Conservation (phyloP, 2,797 vertebrate genomes). For the Sternarchorhynchus goeldii region DNA sequence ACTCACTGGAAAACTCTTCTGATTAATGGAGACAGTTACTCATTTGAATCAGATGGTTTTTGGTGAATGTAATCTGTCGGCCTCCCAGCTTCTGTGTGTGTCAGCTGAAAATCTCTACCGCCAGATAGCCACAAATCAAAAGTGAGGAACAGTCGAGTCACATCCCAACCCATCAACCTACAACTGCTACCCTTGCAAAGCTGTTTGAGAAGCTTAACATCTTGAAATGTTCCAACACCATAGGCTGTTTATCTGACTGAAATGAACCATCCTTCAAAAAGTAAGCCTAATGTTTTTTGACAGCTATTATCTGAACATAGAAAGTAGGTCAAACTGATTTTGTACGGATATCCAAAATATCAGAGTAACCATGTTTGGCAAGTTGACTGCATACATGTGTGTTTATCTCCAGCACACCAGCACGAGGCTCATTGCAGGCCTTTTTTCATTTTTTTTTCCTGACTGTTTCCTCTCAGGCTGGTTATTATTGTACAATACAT, state of each 20-base stretch:
- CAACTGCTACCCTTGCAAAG: conserved; percentile 27
- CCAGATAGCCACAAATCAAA: conserved; percentile 15
- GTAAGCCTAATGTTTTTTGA: background rate
- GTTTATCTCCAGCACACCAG: background rate
- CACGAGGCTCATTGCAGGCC: background rate
- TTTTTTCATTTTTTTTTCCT: too few relatives aligned
- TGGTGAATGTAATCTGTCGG: conserved; percentile 20
- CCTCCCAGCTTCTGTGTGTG: conserved; percentile 10
- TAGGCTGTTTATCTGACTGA: background rate
- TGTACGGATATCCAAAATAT: too few relatives aligned
- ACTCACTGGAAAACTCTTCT: background rate
- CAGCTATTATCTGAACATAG: background rate
- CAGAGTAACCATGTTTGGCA: too few relatives aligned
- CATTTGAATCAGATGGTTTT: conserved; percentile 4
- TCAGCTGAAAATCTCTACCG: conserved; percentile 10
- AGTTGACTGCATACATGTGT: too few relatives aligned
- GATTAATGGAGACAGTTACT: conserved; percentile 21
- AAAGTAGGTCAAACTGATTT: background rate
- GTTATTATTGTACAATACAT: background rate
- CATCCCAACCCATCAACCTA: background rate
- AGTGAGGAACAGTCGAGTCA: conserved; percentile 21
- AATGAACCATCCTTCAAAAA: background rate
- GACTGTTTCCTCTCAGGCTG: conserved; percentile 6
- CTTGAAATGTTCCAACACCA: conserved; percentile 11
- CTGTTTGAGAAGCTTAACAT: conserved; percentile 24